Evolutionary conservation across 1,140 invertebrate species (phyloP).

Genomic region (Bombus ignitus): DNA sequence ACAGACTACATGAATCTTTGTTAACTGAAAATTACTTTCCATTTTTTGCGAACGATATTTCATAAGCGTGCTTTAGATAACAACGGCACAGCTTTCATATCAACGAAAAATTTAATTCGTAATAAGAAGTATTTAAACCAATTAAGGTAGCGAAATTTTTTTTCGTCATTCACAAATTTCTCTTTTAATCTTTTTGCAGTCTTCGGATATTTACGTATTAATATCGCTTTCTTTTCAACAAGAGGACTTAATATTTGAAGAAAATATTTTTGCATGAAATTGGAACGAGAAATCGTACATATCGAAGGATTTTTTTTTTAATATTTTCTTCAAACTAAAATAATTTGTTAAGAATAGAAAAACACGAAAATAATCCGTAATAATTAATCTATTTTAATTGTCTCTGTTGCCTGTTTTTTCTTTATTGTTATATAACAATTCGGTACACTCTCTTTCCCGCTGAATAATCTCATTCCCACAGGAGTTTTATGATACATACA

Average conservation of each 20-base stretch:
- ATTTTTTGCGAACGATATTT: background rate
- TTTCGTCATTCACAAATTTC: background rate
- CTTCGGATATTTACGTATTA: too few species aligned
- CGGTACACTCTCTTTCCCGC: background rate
- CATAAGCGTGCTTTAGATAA: background rate
- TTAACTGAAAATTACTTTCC: constrained; percentile 22
- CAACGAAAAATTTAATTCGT: constrained; percentile 3
- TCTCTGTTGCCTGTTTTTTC: background rate
- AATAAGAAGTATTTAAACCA: background rate
- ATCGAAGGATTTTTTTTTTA: background rate
- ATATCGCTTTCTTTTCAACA: too few species aligned
- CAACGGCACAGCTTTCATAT: background rate
- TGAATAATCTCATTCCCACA: background rate
- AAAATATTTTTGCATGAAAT: background rate
- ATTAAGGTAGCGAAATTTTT: background rate
- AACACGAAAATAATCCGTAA: background rate
- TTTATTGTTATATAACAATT: too few species aligned
- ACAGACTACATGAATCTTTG: background rate
- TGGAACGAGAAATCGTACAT: background rate
- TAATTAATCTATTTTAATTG: background rate
- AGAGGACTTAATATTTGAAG: too few species aligned
- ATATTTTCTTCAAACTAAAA: background rate
- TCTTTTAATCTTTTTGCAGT: too few species aligned
- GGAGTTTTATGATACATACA: background rate
- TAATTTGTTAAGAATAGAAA: background rate